Conservation (phyloP, 2,113 vertebrate species). For the Xenopus tropicalis region DNA sequence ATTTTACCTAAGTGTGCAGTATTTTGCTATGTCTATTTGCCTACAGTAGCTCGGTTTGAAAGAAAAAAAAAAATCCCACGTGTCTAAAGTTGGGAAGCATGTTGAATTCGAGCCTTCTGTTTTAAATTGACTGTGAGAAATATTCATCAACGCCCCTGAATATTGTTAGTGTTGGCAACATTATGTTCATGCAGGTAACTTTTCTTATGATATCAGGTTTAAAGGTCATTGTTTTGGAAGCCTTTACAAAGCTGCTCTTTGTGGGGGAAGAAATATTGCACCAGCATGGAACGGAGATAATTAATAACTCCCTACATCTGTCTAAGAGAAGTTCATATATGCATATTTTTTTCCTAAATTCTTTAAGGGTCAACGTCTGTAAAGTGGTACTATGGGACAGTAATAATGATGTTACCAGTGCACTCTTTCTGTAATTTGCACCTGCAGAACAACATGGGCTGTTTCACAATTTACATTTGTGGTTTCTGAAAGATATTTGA, state of each 20-base stretch:
- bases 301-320: neutral
- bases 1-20: no score
- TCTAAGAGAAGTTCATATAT: neutral
- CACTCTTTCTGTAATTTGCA: no score
- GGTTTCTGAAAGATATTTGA: slow-evolving; percentile 5
- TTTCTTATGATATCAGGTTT: slow-evolving; percentile 16
- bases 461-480: neutral
- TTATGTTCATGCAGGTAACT: neutral
- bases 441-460: neutral
- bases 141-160: neutral
- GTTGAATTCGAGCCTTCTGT: no score
- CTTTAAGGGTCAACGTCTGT: no score
- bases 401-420: no score
- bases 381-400: no score
- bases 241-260: neutral
- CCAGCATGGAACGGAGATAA: neutral
- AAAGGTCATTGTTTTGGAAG: neutral
- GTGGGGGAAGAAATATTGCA: neutral
- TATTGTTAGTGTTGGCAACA: neutral
- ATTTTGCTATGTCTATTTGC: no score
- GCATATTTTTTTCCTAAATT: no score
- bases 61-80: no score
- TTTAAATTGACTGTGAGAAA: slow-evolving; percentile 3
- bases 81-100: no score
- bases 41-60: no score